Base-by-base conservation (phyloP, 2,888 invertebrate species). In the Boloria selene region DNA sequence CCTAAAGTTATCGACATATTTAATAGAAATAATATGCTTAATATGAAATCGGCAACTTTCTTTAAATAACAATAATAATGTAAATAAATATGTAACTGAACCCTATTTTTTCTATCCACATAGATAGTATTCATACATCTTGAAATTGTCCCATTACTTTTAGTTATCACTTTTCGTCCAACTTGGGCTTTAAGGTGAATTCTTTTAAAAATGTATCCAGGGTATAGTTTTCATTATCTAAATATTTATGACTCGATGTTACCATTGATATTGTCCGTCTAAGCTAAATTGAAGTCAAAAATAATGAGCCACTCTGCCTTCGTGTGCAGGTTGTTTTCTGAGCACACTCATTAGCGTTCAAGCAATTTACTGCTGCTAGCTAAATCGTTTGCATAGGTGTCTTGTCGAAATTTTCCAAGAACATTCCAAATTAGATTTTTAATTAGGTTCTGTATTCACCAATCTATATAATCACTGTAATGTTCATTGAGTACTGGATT, bases 281-380 rank as follows among this genome's bases (percentile, higher is more conserved):
- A 55, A 59, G 60, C 62, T 50, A 65, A 62, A 62, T 52, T 59
- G 62, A 22, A 65, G 65, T 54, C 62, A 45, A 54, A 68, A 62
- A 68, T 68, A 65, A 68, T 62, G 66, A 62, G 62, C 31, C 53
- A 53, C 62, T 56, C 56, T 47, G 53, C 58, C 53, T 58, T 51
- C 61, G 62, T 66, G 65, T 61, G 44, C 63, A 60, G 67, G 50
- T 54, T 70, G 69, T 71, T 71, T 71, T 64, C 71, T 60, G 49
- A 56, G 70, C 61, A 71, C 70, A 71, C 71, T 70, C 68, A 71
- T 70, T 71, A 70, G 65, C 66, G 64, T 52, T 53, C 55, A 66
- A 65, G 68, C 53, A 68, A 70, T 68, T 68, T 70, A 64, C 65
- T 62, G 59, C 59, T 66, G 63, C 58, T 50, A 63, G 65, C 62